Evolutionary conservation across 1,140 invertebrate species (phyloP).

Genomic region (Lithobius niger): DNA sequence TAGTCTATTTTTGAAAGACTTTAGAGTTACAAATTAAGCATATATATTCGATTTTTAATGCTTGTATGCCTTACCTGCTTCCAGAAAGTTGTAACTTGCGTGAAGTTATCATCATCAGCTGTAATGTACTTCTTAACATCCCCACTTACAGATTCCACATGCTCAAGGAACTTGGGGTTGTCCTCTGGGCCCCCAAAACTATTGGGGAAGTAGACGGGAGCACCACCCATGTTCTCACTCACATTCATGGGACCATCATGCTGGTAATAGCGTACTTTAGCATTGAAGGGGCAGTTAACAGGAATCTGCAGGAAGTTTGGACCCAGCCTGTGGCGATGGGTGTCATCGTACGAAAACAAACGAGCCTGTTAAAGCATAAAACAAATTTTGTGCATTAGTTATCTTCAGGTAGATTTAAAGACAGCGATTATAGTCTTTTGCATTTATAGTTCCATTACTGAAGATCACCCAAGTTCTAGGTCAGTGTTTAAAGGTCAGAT

Average conservation of each 20-base stretch:
- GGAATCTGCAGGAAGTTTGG: conserved; percentile 84
- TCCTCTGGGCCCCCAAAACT: conserved; percentile 70
- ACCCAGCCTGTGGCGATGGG: conserved; percentile 84
- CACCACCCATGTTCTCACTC: conserved; percentile 39
- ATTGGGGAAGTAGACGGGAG: conserved; percentile 93
- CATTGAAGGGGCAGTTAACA: conserved; percentile 79
- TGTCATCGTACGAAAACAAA: conserved; percentile 87
- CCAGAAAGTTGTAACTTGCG: conserved; percentile 70
- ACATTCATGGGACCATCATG: conserved; percentile 64
- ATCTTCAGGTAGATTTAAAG: no score
- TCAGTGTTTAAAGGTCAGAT: no score
- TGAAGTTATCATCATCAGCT: conserved; percentile 78
- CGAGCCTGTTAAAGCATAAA: conserved; percentile 53
- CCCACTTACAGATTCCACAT: conserved; percentile 30
- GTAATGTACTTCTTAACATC: conserved; percentile 56
- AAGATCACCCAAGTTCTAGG: no score
- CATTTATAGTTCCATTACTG: no score
- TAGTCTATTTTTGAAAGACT: neutral
- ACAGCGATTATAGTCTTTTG: no score
- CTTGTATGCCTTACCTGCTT: conserved; percentile 35
- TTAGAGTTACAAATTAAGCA: neutral
- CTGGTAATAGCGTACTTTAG: conserved; percentile 55
- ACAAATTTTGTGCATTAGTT: no score
- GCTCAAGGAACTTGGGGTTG: conserved; percentile 24
- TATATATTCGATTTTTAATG: neutral